Percentiles rank a stretch among this genome's conserved stretches.
These are phyloP conservation scores for Tenualosa ilisha DNA, from an alignment of 2,797 vertebrate species.

Conservation along the genomic window DNA sequence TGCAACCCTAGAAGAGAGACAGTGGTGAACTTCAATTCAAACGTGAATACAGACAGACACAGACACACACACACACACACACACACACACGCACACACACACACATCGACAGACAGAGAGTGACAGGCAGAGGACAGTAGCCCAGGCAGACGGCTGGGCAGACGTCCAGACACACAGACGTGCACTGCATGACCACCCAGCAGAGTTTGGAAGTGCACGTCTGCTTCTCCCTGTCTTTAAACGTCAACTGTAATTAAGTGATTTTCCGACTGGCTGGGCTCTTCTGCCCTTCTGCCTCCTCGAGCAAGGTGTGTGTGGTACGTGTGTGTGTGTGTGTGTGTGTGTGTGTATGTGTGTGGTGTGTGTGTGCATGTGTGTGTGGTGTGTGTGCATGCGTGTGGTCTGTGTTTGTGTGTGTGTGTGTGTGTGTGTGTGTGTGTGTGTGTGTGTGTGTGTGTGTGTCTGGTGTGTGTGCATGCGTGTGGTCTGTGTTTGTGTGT, in stretches of 20 bases:
- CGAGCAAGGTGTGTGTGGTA: not conserved
- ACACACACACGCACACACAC: conserved; percentile 9
- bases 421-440: not conserved
- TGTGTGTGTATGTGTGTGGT: conserved; percentile 38
- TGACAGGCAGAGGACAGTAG: not conserved
- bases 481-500: too few species aligned
- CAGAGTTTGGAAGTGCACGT: conserved; percentile 41
- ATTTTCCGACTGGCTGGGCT: conserved; percentile 66
- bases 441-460: conserved; percentile 18
- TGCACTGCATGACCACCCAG: not conserved
- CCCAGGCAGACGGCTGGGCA: not conserved
- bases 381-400: not conserved
- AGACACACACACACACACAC: not conserved
- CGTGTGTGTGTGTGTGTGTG: not conserved
- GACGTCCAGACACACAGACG: conserved; percentile 14
- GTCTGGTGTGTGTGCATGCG: too few species aligned
- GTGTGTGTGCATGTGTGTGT: not conserved
- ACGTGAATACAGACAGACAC: not conserved
- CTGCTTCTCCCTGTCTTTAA: conserved; percentile 45
- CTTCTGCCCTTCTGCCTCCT: conserved; percentile 38
- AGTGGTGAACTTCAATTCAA: not conserved
- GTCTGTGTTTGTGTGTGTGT: not conserved
- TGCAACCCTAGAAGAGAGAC: not conserved
- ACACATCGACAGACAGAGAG: not conserved
- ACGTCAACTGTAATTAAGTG: conserved; percentile 52